Conservation (phyloP, 2,888 invertebrate species). For the Tuta absoluta region DNA sequence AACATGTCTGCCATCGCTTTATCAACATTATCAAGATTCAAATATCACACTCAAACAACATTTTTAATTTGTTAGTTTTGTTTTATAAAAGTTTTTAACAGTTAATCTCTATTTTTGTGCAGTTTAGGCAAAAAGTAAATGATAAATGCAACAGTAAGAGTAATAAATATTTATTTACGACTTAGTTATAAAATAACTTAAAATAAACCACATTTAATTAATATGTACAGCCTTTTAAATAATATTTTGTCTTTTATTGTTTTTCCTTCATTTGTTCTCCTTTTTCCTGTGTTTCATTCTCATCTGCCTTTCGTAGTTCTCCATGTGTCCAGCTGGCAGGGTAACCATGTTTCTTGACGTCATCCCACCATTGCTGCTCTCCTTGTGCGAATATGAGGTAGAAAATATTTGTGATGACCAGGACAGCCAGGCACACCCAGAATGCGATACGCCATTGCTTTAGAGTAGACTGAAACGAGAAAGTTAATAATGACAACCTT, state of each 20-base stretch:
- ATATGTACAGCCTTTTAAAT: slow-evolving; percentile 4
- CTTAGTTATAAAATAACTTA: slow-evolving; percentile 54
- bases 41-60: too few relatives aligned
- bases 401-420: slow-evolving; percentile 84
- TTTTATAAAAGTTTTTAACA: too few relatives aligned
- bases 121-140: neutral
- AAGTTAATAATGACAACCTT: neutral
- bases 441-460: slow-evolving; percentile 89
- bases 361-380: slow-evolving; percentile 89
- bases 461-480: slow-evolving; percentile 77
- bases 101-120: too few relatives aligned
- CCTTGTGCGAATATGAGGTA: slow-evolving; percentile 87
- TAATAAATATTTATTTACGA: slow-evolving; percentile 15
- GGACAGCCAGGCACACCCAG: slow-evolving; percentile 88
- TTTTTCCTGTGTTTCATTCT: slow-evolving; percentile 30
- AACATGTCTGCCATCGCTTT: too few relatives aligned
- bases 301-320: slow-evolving; percentile 47
- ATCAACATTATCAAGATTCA: too few relatives aligned
- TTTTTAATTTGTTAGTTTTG: too few relatives aligned
- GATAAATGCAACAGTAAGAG: slow-evolving; percentile 16
- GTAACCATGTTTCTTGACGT: slow-evolving; percentile 76
- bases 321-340: slow-evolving; percentile 69
- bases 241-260: neutral
- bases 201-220: neutral
- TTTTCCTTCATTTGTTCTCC: slow-evolving; percentile 44